Base-by-base conservation (phyloP, 2,797 vertebrate genomes). In the Ibycter americanus region DNA sequence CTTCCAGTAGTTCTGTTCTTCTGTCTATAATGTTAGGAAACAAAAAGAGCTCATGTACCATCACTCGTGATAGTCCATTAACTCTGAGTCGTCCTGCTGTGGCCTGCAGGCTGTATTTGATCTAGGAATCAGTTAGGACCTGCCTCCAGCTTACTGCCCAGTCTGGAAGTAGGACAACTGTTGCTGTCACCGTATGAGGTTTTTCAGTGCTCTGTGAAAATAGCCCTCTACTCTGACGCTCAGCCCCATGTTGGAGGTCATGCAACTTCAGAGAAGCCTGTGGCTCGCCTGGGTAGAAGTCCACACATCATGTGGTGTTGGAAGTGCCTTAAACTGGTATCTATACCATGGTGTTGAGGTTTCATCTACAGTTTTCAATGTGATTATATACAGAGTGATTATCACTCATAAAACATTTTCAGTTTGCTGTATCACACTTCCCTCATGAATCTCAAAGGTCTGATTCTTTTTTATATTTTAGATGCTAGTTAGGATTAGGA, bases 111-210 rank as follows among this genome's bases (percentile, higher is more conserved):
- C 31, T 91, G 20, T 49, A 25, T 63, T 62, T 89, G 36, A 65
- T 26, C 7, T 23, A 9, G 51, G 47, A 68, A n/a, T 55, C 19
- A 17, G 4, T 42, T 63, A 22, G 51, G 46, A 29, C 9, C n/a
- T 63, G 25, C 12, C 31, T 80, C 44, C 5, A 6, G 29, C 8
- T 51, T 82, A 19, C 38, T 22, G 9, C 9, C 0, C 0, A 54
- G 40, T 40, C 27, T 72, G 49, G 51, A 44, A 71, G 19, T 25
- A 23, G 42, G 40, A 26, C 19, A 52, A 3, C 18, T 74, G 12
- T 31, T 4, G 6, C 19, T 70, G 51, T 72, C 14, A 40, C 47
- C 9, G 1, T 29, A 5, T 49, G 17, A n/a, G 21, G 19, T n/a
- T 46, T 91, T 76, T 78, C 23, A 82, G 3, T 36, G 71, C 11